phyloP scores from a whole-genome alignment of 2,797 vertebrate genomes.

The Echeneis naucrates region DNA sequence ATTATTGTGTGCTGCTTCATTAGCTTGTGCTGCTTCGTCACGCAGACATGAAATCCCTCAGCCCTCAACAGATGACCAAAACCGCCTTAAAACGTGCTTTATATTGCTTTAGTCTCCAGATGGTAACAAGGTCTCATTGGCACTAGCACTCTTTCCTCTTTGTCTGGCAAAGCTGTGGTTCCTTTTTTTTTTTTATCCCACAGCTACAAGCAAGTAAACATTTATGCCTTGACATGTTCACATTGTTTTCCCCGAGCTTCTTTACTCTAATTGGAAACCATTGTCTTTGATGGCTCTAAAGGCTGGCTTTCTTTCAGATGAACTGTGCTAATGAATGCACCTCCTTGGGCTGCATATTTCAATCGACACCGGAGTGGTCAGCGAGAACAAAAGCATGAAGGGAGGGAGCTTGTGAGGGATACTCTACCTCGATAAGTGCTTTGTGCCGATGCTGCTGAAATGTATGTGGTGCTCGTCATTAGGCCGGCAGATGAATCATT shows the following conservation, averaged over 20 bases:
- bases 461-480: conserved; percentile 63
- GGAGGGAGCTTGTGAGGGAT: conserved; percentile 18
- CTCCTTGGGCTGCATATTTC: conserved; percentile 42
- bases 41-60: conserved; percentile 64
- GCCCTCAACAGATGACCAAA: conserved; percentile 61
- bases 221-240: conserved; percentile 50
- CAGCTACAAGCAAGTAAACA: conserved; percentile 69
- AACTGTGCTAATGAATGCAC: conserved; percentile 52
- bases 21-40: conserved; percentile 75
- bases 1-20: conserved; percentile 73
- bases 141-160: conserved; percentile 28
- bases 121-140: conserved; percentile 62
- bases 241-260: conserved; percentile 46
- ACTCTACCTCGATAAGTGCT: conserved; percentile 47
- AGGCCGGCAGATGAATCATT: conserved; percentile 61
- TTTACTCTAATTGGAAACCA: conserved; percentile 63
- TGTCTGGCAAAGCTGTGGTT: conserved; percentile 49
- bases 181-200: too few relatives aligned
- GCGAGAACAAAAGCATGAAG: conserved; percentile 39
- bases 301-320: conserved; percentile 40
- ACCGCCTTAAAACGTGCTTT: conserved; percentile 54
- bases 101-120: conserved; percentile 44
- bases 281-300: conserved; percentile 54
- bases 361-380: conserved; percentile 24
- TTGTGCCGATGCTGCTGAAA: conserved; percentile 42